Evolutionary conservation across 2,797 vertebrate species (phyloP), one percentile per base, ranked within the genome.

Genomic region (Acropternis orthonyx): DNA sequence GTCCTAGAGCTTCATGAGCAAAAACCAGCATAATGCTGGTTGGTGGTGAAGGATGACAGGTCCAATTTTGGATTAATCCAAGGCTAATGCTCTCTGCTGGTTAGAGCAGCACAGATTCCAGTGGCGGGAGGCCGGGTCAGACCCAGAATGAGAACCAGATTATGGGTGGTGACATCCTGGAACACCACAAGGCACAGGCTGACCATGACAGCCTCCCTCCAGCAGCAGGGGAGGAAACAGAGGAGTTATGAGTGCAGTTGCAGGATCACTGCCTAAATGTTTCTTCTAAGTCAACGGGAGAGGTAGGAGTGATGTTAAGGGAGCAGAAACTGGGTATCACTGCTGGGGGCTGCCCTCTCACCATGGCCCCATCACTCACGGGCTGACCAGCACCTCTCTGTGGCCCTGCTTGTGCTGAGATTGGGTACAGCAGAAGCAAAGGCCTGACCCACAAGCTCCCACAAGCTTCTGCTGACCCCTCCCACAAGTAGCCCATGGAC

Each of bases 311-410:
- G 54, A 9, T 8, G 24, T 7, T 28, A 36, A 27, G 37, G 39
- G 52, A 46, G 46, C 34, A 54, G 46, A 4, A 0, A 1, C 34
- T 75, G 75, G 24, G 48, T 44, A 17, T n/a, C 82, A 28, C 20
- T 63, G 65, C 6, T 6, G 36, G 36, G 71, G 36, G 28, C 39
- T 81, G 52, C 59, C 46, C 8, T 12, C 24, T 2, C 9, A 27
- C 12, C 6, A 1, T 3, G 11, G 44, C n/a, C n/a, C 24, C 49
- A 6, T 32, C 1, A 2, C 32, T 32, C 46, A 7, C 0, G 3
- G 30, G 17, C 28, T 54, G 24, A 21, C 39, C 81, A 49, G 7
- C 36, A 10, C 4, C 76, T 54, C 19, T 10, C 46, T 34, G 44
- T 30, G 41, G 7, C 41, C 14, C 65, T 85, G 83, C 43, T n/a